Percentiles rank a stretch among this genome's conserved stretches.
phyloP scores from a whole-genome alignment of 2,797 vertebrate species.

The Sebastes alutus region DNA sequence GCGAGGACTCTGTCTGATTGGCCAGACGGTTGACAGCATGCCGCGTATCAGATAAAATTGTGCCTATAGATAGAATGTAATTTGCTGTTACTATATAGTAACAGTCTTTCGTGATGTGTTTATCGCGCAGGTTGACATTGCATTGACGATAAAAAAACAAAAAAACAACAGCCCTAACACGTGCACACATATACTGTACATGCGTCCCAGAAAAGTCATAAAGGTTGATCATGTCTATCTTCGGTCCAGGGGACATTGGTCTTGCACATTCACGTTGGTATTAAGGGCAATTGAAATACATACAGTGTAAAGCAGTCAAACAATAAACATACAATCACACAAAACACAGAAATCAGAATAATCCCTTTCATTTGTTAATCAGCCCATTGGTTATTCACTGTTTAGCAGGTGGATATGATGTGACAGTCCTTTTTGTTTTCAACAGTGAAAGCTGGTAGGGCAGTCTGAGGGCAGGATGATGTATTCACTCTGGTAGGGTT shows the following conservation, averaged over 20 bases:
- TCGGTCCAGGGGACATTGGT: background rate
- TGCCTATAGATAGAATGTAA: no score
- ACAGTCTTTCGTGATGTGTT: no score
- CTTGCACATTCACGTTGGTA: background rate
- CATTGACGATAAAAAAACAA: no score
- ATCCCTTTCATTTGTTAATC: background rate
- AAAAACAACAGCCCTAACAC: no score
- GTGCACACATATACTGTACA: background rate
- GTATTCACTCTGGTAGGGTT: constrained; percentile 1
- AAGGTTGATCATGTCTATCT: background rate
- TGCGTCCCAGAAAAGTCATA: background rate
- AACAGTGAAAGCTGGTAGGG: background rate
- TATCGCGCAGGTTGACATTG: no score
- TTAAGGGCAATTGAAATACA: background rate
- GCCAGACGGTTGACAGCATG: no score
- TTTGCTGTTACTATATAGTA: no score
- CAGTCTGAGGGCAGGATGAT: background rate
- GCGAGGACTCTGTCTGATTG: no score
- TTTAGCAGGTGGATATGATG: constrained; percentile 11
- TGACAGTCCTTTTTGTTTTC: background rate
- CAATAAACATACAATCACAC: background rate
- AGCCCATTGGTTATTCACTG: constrained; percentile 2
- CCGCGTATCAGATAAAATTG: no score
- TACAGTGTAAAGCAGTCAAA: background rate
- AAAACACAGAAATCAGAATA: background rate